phyloP scores from a whole-genome alignment of 2,113 vertebrate genomes.

The Oostethus manadensis region DNA sequence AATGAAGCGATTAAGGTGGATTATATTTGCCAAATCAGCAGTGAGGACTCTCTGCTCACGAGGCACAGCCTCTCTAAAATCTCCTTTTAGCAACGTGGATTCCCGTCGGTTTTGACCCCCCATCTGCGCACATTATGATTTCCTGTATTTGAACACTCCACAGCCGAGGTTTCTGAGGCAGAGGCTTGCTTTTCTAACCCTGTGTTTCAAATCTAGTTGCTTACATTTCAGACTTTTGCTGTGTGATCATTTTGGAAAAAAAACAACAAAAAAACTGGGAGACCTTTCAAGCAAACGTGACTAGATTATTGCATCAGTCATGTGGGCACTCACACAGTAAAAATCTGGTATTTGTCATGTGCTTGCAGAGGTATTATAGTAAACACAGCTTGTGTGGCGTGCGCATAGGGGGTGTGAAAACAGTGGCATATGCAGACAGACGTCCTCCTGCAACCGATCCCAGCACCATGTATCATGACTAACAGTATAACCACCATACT shows the following conservation, averaged over 20 bases:
- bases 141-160: slow-evolving; percentile 44
- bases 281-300: background rate
- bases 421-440: slow-evolving; percentile 72
- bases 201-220: slow-evolving; percentile 33
- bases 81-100: slow-evolving; percentile 52
- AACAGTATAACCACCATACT: slow-evolving; percentile 77
- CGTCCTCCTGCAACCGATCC: slow-evolving; percentile 68
- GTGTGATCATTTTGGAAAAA: slow-evolving; percentile 35
- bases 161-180: slow-evolving; percentile 35
- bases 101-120: slow-evolving; percentile 52
- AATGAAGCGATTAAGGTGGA: slow-evolving; percentile 65
- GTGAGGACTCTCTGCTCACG: slow-evolving; percentile 53
- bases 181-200: slow-evolving; percentile 36
- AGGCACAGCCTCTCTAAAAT: slow-evolving; percentile 52
- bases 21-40: slow-evolving; percentile 67
- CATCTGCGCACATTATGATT: slow-evolving; percentile 51
- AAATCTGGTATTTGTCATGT: slow-evolving; percentile 28
- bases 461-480: slow-evolving; percentile 73
- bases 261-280: slow-evolving; percentile 6
- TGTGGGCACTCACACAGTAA: slow-evolving; percentile 20
- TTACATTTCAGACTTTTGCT: slow-evolving; percentile 39
- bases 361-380: slow-evolving; percentile 32
- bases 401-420: slow-evolving; percentile 31
- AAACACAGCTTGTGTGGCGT: slow-evolving; percentile 32
- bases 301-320: background rate